Base-by-base conservation (phyloP, 2,113 vertebrate species). In the Cyanocitta stelleri region DNA sequence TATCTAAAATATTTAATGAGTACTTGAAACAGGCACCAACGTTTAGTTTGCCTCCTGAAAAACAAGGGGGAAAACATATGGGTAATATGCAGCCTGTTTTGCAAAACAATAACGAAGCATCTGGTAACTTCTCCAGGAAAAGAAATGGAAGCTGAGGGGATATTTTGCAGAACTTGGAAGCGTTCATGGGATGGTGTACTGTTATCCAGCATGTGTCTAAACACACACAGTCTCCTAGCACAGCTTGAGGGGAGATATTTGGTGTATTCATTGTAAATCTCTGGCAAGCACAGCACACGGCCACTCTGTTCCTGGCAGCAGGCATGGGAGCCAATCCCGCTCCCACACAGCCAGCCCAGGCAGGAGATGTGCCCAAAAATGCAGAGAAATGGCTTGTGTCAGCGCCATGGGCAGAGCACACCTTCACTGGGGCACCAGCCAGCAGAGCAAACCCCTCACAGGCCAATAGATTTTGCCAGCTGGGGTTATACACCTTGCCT, bases 171-270 rank as follows among this genome's bases (percentile, higher is more conserved):
- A 91, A 90, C 76, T 93, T 94, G 94, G 95, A 96, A 93, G 79
- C 27, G 0, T 39, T 23, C 39, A 44, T 4, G 35, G 86, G 80
- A 90, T 81, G 72, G 30, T 37, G 56, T 69, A 32, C 90, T 74
- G 75, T 77, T 92, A 93, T 76, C 72, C 96, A 96, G 90, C 95
- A 90, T 90, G 95, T 95, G 92, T 88, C 95, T 95, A 83, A 96
- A 90, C 80, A 94, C 80, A 94, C 71, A 74, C 56, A 49, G 94
- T 64, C 96, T 95, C 94, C 92, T 72, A 90, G 90, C 92, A 86
- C 95, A 95, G 95, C 95, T 96, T 91, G 89, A 87, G 75, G 67
- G 52, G 41, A 77, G 93, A 51, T 87, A 94, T 91, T 91, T 87
- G 85, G 76, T 93, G 51, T 32, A 22, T 44, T 86, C 83, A 51